Evolutionary conservation across 2,888 invertebrate species (phyloP).

Genomic region (Agrochola circellaris): DNA sequence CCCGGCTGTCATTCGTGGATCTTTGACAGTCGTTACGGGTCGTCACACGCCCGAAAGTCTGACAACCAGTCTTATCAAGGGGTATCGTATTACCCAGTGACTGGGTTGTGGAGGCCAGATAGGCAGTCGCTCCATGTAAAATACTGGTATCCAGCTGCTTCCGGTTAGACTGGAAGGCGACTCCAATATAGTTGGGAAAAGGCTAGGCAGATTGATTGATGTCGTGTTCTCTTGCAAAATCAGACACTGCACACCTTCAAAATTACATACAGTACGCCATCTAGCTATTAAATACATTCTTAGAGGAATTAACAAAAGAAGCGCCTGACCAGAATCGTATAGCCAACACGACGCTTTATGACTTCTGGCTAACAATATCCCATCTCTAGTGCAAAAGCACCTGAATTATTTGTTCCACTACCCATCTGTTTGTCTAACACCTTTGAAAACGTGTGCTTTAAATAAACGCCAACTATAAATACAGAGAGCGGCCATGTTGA

Average conservation of each 20-base stretch:
- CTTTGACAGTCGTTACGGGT: too few relatives aligned
- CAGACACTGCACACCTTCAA: neutral
- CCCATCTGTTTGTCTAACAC: slow-evolving; percentile 6
- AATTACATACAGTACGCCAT: neutral
- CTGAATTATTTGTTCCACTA: neutral
- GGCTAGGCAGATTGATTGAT: too few relatives aligned
- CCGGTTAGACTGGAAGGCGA: too few relatives aligned
- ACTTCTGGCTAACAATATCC: neutral
- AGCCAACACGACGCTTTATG: neutral
- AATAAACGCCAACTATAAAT: slow-evolving; percentile 64
- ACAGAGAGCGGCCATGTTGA: slow-evolving; percentile 75
- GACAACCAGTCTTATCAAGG: too few relatives aligned
- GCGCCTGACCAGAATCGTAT: slow-evolving; percentile 9
- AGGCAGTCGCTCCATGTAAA: too few relatives aligned
- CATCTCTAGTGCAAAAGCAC: neutral
- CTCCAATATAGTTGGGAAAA: too few relatives aligned
- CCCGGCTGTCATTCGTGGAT: too few relatives aligned
- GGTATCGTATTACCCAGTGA: too few relatives aligned
- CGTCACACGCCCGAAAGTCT: too few relatives aligned
- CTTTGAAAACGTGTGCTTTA: slow-evolving; percentile 29
- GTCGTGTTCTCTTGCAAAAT: neutral
- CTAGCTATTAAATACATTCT: too few relatives aligned
- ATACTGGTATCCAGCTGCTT: too few relatives aligned
- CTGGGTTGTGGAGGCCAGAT: too few relatives aligned
- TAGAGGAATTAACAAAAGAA: neutral